A percentile compares a stretch with the other conserved stretches of the same genome.
These are phyloP conservation scores for Polypterus senegalus DNA, from an alignment of 2,113 vertebrate species.

Conservation along the genomic window DNA sequence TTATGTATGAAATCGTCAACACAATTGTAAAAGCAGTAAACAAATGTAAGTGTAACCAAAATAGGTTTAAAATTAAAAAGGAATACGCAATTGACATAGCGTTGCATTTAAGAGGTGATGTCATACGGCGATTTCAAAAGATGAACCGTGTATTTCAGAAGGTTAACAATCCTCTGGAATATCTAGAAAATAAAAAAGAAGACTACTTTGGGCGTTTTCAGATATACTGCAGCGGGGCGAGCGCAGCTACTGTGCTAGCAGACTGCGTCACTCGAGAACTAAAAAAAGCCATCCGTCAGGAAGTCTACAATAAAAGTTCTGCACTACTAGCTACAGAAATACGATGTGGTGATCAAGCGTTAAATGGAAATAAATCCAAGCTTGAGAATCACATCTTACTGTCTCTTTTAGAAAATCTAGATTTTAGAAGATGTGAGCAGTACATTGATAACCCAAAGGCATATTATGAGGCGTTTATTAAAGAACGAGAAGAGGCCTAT, in stretches of 20 bases:
- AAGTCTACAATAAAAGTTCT: slow-evolving; percentile 24
- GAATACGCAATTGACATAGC: slow-evolving; percentile 28
- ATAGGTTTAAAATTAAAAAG: slow-evolving; percentile 18
- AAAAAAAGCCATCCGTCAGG: slow-evolving; percentile 17
- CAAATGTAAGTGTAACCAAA: not conserved
- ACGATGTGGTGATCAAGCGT: slow-evolving; percentile 25
- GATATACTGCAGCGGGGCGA: slow-evolving; percentile 37
- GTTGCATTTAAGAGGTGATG: slow-evolving; percentile 29
- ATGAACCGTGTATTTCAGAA: slow-evolving; percentile 29
- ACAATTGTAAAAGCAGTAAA: slow-evolving; percentile 12
- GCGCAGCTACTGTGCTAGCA: slow-evolving; percentile 35
- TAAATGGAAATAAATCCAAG: too few relatives aligned
- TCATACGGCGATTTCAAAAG: slow-evolving; percentile 23
- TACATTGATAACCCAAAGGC: too few relatives aligned
- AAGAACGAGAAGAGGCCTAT: too few relatives aligned
- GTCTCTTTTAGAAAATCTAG: too few relatives aligned
- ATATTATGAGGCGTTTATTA: too few relatives aligned
- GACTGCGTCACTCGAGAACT: slow-evolving; percentile 46
- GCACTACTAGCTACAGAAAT: slow-evolving; percentile 36
- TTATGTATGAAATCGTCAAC: slow-evolving; percentile 31
- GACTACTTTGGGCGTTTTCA: slow-evolving; percentile 42
- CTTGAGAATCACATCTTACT: too few relatives aligned
- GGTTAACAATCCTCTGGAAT: slow-evolving; percentile 30
- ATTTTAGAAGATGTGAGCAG: too few relatives aligned
- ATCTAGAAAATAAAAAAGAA: slow-evolving; percentile 35